Evolutionary conservation across 2,113 vertebrate species (phyloP), one percentile per base, ranked within the genome.

Genomic region (Jaculus jaculus): DNA sequence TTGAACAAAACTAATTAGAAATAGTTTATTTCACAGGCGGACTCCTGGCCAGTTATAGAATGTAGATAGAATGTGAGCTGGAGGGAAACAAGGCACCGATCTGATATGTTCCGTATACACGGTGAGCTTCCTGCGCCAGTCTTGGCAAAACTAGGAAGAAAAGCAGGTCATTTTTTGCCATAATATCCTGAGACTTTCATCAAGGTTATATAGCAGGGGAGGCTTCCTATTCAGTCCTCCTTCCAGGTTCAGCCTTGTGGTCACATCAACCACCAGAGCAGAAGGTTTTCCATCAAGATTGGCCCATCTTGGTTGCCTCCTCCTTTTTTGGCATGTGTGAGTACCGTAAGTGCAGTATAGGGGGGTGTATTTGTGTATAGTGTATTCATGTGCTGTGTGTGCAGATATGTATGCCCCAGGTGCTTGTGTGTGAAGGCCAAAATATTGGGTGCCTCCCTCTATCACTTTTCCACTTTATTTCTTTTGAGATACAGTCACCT

Each of bases 1-100:
- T 66, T 20, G 23, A 8, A 32, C 66, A 90, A 93, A 71, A 42
- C 54, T 87, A 42, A 84, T 94, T 89, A 81, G 83, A 84, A 89
- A 58, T 77, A 84, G 78, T 75, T 80, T 68, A 84, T 80, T 84
- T 51, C 88, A 23, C 37, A 73, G 77, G 47, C 42, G 61, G 84
- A 66, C 32, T 66, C 72, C 21, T 39, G 74, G 61, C 54, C 61
- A 32, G 3, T 42, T 24, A 42, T 74, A 3, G 63, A 60, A n/a
- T 12, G 5, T 30, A 37, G 11, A 7, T 24, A 47, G 21, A n/a
- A 0, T 68, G 7, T 17, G 82, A 77, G 69, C 60, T 3, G 0
- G 73, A 71, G 42, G 74, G 68, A 69, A 34, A 51, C 0, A 20
- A 15, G 63, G 39, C 61, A 47, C 7, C 1, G 7, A 23, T 61